Base-by-base conservation (phyloP, 2,888 invertebrate genomes). In the Stictocephala bisonia region DNA sequence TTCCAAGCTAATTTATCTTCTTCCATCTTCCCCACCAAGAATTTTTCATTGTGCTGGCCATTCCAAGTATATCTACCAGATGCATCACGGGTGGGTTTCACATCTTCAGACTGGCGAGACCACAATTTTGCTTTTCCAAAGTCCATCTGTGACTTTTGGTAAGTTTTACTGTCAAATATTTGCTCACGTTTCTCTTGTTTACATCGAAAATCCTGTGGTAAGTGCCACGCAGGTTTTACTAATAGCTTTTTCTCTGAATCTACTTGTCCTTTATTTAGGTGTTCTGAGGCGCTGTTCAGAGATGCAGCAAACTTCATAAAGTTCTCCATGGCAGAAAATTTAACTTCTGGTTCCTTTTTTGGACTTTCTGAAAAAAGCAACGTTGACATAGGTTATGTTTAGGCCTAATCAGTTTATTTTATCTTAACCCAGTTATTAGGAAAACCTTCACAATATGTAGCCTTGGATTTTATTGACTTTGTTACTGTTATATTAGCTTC, bases 231-330 rank as follows among this genome's bases (percentile, higher is more conserved):
- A 7, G 31, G 20, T 35, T 35, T 60, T n/a, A 29, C 29, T 2
- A 40, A 35, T 40, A 22, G 31, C 40, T 15, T 20, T 60, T 60
- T 60, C 15, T 31, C 35, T 35, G 11, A 26, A 15, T 15, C 31
- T n/a, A n/a, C n/a, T 56, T 60, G 60, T 3, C 29, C 18, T 40
- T 60, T 60, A 35, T 60, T 60, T 20, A 60, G 40, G 40, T 60
- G 60, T 35, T 60, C 4, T 60, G 60, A 60, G 35, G 60, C 72
- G 72, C 56, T 70, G 48, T 76, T 74, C 64, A 74, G 75, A 18
- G 75, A 75, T 64, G 72, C 74, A 9, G 82, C 82, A 70, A 81
- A 84, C 79, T 84, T 84, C 71, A 85, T 84, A 74, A 85, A 84
- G 79, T 82, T 84, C 70, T 85, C 83, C 71, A 85, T 84, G 13